Percentiles rank a stretch among this genome's conserved stretches.
These are phyloP conservation scores for Onthophagus taurus DNA, from an alignment of 1,140 invertebrate genomes.

Conservation along the genomic window DNA sequence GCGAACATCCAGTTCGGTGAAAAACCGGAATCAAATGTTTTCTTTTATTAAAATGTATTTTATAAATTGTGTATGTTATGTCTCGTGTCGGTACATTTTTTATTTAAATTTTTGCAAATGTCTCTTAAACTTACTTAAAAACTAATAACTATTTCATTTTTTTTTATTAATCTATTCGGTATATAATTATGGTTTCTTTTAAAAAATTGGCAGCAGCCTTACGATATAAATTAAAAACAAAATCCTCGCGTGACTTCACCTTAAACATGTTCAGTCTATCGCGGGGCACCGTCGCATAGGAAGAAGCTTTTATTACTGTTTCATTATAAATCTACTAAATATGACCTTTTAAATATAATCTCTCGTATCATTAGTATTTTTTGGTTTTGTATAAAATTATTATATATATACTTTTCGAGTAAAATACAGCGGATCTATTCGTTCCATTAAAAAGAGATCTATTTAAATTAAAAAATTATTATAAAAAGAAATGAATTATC, in stretches of 20 bases:
- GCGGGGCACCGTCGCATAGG: slow-evolving; percentile 14
- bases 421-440: too few relatives aligned
- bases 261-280: slow-evolving; percentile 3
- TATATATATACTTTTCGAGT: too few relatives aligned
- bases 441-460: not conserved
- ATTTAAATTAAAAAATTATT: not conserved
- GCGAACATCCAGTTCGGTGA: slow-evolving; percentile 33
- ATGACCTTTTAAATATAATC: slow-evolving; percentile 10
- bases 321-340: slow-evolving; percentile 13
- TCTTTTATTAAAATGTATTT: slow-evolving; percentile 25
- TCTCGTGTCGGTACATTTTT: too few relatives aligned
- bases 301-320: slow-evolving; percentile 14
- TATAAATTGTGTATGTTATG: too few relatives aligned
- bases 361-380: slow-evolving; percentile 3
- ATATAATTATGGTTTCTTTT: slow-evolving; percentile 26
- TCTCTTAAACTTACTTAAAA: slow-evolving; percentile 30
- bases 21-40: slow-evolving; percentile 31
- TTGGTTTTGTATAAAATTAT: not conserved
- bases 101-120: slow-evolving; percentile 25
- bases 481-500: not conserved
- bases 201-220: slow-evolving; percentile 33
- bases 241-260: slow-evolving; percentile 26
- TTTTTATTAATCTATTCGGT: slow-evolving; percentile 22
- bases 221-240: slow-evolving; percentile 26
- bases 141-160: slow-evolving; percentile 27